A percentile compares a stretch with the other conserved stretches of the same genome.
Evolutionary conservation across 2,888 invertebrate genomes (phyloP).

Genomic region (Orthonychiurus folsomi): DNA sequence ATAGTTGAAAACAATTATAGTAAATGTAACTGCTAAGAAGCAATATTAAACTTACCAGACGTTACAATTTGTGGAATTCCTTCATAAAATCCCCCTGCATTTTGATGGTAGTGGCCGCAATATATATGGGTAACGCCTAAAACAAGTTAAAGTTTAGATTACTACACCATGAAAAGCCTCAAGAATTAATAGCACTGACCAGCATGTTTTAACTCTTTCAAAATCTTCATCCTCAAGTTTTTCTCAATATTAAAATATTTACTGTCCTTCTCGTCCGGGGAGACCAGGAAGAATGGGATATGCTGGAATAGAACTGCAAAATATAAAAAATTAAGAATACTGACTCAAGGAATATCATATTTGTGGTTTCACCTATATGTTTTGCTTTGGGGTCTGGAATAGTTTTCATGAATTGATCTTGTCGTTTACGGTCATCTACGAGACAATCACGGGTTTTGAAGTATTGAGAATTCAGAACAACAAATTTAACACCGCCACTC

Average conservation of each 20-base stretch:
- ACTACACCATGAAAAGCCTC: neutral
- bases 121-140: conserved; percentile 47
- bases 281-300: conserved; percentile 46
- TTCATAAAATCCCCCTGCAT: conserved; percentile 46
- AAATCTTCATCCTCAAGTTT: conserved; percentile 42
- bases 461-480: conserved; percentile 49
- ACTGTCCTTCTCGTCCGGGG: conserved; percentile 42
- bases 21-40: no score
- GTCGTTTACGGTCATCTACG: conserved; percentile 43
- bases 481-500: conserved; percentile 47
- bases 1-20: no score
- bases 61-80: conserved; percentile 47
- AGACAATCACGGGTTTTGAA: conserved; percentile 42
- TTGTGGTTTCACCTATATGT: conserved; percentile 27
- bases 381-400: conserved; percentile 28
- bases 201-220: conserved; percentile 44
- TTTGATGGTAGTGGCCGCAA: conserved; percentile 49
- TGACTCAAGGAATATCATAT: no score
- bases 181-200: conserved; percentile 39
- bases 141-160: conserved; percentile 18
- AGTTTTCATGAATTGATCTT: conserved; percentile 46
- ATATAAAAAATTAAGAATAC: neutral
- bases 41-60: no score
- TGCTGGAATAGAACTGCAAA: conserved; percentile 46
- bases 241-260: conserved; percentile 45